Percentiles rank a stretch among this genome's conserved stretches.
Evolutionary conservation across 53 echinoderm and acorn worm genomes (phyloP).

Genomic region (Luidia sarsii): DNA sequence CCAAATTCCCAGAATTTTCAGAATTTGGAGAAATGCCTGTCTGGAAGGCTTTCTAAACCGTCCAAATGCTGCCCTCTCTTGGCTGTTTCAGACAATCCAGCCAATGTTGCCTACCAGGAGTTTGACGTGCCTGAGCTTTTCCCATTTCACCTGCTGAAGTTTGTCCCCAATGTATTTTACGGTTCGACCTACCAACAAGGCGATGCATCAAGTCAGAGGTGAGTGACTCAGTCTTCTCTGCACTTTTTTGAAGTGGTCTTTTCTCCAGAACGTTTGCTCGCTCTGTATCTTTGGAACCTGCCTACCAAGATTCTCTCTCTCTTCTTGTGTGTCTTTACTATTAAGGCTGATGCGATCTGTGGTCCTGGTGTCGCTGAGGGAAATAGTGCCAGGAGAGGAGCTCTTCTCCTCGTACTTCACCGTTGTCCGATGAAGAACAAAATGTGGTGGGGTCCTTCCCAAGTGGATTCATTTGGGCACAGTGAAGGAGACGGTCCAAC

Average conservation of each 20-base stretch:
- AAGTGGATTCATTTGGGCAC: too few species aligned
- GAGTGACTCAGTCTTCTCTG: background rate
- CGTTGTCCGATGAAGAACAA: slow-evolving; percentile 64
- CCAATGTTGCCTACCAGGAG: slow-evolving; percentile 96
- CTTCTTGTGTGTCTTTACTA: too few species aligned
- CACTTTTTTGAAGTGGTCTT: background rate
- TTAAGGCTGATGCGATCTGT: slow-evolving; percentile 70
- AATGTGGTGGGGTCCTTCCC: too few species aligned
- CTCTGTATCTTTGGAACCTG: too few species aligned
- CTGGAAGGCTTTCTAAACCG: too few species aligned
- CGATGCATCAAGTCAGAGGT: slow-evolving; percentile 20
- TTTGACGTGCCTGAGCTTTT: slow-evolving; percentile 80
- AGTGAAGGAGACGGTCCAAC: too few species aligned
- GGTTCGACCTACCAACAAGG: slow-evolving; percentile 51
- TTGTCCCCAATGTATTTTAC: slow-evolving; percentile 84
- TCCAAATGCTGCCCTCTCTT: too few species aligned
- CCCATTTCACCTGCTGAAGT: slow-evolving; percentile 77
- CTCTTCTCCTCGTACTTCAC: slow-evolving; percentile 92
- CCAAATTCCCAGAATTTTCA: too few species aligned
- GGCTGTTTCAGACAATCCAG: slow-evolving; percentile 70
- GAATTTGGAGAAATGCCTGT: too few species aligned
- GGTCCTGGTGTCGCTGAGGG: slow-evolving; percentile 78
- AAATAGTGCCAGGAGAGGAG: slow-evolving; percentile 83
- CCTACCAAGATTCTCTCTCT: too few species aligned
- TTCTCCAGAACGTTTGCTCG: background rate